phyloP scores from a whole-genome alignment of 1,140 invertebrate species.

The Panonychus citri region DNA sequence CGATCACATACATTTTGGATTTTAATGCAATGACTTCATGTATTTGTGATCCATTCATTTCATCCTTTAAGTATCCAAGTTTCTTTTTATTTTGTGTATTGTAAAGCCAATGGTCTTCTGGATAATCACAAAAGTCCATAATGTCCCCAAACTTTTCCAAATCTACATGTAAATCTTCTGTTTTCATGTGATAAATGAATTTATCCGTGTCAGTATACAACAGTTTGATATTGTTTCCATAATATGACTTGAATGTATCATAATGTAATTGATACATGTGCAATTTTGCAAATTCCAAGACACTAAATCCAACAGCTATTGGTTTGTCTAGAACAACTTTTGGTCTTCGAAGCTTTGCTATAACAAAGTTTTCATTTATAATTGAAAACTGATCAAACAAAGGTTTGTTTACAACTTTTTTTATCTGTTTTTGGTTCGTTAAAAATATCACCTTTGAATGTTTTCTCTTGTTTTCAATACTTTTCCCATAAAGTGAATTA shows the following conservation, averaged over 20 bases:
- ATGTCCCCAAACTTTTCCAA: slow-evolving; percentile 10
- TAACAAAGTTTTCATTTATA: slow-evolving; percentile 11
- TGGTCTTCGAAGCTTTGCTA: slow-evolving; percentile 11
- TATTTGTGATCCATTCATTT: slow-evolving; percentile 22
- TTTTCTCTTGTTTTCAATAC: slow-evolving; percentile 27
- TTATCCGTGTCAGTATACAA: slow-evolving; percentile 12
- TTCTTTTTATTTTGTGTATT: slow-evolving; percentile 25
- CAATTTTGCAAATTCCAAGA: slow-evolving; percentile 16
- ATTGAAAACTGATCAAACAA: slow-evolving; percentile 20
- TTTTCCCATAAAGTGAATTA: slow-evolving; percentile 27
- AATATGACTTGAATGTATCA: slow-evolving; percentile 15
- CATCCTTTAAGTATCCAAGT: slow-evolving; percentile 28
- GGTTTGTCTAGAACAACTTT: slow-evolving; percentile 15
- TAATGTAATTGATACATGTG: slow-evolving; percentile 20
- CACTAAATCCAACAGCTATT: slow-evolving; percentile 17
- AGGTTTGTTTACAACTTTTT: slow-evolving; percentile 20
- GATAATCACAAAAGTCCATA: slow-evolving; percentile 15
- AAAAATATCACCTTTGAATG: slow-evolving; percentile 22
- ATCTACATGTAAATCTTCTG: slow-evolving; percentile 13
- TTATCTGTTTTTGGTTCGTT: slow-evolving; percentile 16
- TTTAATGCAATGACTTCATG: slow-evolving; percentile 22
- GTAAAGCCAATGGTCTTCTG: slow-evolving; percentile 9
- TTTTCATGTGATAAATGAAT: slow-evolving; percentile 11
- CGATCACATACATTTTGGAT: too few species aligned
- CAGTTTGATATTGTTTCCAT: slow-evolving; percentile 10